Evolutionary conservation across 2,888 invertebrate genomes (phyloP).

Genomic region (Oscheius sp.): DNA sequence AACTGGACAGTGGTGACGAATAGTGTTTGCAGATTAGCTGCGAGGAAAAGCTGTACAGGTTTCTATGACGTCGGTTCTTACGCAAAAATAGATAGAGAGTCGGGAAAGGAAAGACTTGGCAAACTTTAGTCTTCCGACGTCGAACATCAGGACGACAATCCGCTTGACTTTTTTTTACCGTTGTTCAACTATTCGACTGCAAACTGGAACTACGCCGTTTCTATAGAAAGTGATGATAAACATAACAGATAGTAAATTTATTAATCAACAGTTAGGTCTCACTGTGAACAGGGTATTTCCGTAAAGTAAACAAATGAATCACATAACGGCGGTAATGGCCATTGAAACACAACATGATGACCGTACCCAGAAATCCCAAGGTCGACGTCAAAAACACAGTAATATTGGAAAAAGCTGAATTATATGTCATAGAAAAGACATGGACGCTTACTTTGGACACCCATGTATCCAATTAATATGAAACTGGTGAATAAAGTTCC

Average conservation of each 20-base stretch:
- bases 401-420: constrained; percentile 6
- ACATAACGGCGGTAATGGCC: constrained; percentile 1
- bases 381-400: not conserved
- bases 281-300: not conserved
- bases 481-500: not conserved
- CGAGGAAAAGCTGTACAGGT: constrained; percentile 20
- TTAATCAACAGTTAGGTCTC: not conserved
- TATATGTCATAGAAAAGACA: not conserved
- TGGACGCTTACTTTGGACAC: constrained; percentile 3
- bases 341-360: constrained; percentile 11
- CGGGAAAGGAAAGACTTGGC: not conserved
- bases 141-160: no score
- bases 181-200: no score
- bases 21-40: constrained; percentile 13
- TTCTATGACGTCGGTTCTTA: constrained; percentile 24
- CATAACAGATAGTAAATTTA: no score
- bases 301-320: not conserved
- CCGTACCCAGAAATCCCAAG: not conserved
- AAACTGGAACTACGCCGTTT: no score
- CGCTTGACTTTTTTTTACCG: no score
- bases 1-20: constrained; percentile 15
- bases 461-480: not conserved
- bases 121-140: not conserved
- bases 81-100: not conserved
- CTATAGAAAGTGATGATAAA: no score